Conservation (phyloP, 2,888 invertebrate species). For the Rhogogaster chlorosoma region DNA sequence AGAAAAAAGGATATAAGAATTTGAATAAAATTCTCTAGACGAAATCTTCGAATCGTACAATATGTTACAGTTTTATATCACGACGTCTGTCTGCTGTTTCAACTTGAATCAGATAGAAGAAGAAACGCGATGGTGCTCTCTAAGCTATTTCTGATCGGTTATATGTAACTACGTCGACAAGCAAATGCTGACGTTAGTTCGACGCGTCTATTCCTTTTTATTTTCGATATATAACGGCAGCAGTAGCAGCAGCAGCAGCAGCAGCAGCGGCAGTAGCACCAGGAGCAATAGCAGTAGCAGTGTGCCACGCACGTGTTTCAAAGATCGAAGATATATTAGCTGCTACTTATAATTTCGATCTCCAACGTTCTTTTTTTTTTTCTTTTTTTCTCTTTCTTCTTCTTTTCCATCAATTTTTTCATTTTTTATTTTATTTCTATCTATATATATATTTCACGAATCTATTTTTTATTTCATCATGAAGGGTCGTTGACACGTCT, state of each 20-base stretch:
- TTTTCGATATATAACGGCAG: slow-evolving; percentile 3
- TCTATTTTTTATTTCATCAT: no score
- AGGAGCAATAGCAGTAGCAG: not conserved
- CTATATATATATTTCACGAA: no score
- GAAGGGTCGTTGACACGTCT: not conserved
- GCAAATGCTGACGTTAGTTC: slow-evolving; percentile 21
- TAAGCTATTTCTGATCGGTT: slow-evolving; percentile 41
- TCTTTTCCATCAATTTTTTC: no score
- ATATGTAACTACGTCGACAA: slow-evolving; percentile 1
- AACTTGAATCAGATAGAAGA: slow-evolving; percentile 11
- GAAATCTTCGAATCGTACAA: not conserved
- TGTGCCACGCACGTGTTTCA: not conserved
- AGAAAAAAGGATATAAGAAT: not conserved
- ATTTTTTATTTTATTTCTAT: no score
- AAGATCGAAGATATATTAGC: not conserved
- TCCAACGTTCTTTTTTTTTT: no score
- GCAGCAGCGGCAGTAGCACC: not conserved
- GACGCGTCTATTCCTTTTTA: slow-evolving; percentile 35
- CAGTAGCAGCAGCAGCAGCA: not conserved
- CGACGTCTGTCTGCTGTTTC: slow-evolving; percentile 4
- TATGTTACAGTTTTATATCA: slow-evolving; percentile 14
- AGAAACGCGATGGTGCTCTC: not conserved
- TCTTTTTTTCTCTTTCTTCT: no score
- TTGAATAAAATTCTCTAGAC: not conserved
- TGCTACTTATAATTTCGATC: not conserved